phyloP scores from a whole-genome alignment of 2,113 vertebrate genomes.

The Phycodurus eques region DNA sequence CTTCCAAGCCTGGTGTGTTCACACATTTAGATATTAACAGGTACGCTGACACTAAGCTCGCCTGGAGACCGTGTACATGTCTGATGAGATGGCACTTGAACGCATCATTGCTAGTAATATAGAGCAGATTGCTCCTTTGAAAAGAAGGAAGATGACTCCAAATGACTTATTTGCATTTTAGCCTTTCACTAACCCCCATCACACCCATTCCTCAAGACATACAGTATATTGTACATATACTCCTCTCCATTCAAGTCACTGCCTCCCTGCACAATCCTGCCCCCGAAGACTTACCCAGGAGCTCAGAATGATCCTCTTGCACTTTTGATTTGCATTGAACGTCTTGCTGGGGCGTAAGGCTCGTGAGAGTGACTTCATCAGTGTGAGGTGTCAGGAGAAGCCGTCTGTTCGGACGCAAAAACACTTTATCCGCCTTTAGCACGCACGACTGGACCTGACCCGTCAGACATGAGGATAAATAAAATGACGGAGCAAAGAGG shows the following conservation, averaged over 20 bases:
- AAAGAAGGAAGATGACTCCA: conserved; percentile 26
- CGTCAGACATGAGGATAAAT: conserved; percentile 42
- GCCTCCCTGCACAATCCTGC: conserved; percentile 35
- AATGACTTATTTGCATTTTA: conserved; percentile 39
- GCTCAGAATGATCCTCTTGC: conserved; percentile 50
- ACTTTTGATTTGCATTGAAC: conserved; percentile 58
- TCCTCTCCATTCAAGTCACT: conserved; percentile 53
- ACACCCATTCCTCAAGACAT: conserved; percentile 32
- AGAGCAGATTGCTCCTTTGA: conserved; percentile 35
- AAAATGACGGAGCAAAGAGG: conserved; percentile 28
- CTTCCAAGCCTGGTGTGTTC: neutral
- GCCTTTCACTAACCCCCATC: conserved; percentile 15
- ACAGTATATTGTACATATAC: conserved; percentile 20
- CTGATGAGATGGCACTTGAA: neutral
- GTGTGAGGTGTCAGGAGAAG: conserved; percentile 24
- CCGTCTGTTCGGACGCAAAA: conserved; percentile 36
- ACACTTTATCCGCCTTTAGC: conserved; percentile 14
- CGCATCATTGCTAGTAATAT: conserved; percentile 32
- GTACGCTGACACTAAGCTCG: neutral
- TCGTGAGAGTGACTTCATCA: conserved; percentile 31
- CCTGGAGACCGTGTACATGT: too few relatives aligned
- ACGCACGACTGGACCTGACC: conserved; percentile 34
- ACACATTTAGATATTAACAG: neutral
- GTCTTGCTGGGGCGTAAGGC: conserved; percentile 39
- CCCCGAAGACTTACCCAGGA: conserved; percentile 50